Evolutionary conservation across 2,888 invertebrate species (phyloP), one percentile per base, ranked within the genome.

Genomic region (Dicyrtomina minuta): DNA sequence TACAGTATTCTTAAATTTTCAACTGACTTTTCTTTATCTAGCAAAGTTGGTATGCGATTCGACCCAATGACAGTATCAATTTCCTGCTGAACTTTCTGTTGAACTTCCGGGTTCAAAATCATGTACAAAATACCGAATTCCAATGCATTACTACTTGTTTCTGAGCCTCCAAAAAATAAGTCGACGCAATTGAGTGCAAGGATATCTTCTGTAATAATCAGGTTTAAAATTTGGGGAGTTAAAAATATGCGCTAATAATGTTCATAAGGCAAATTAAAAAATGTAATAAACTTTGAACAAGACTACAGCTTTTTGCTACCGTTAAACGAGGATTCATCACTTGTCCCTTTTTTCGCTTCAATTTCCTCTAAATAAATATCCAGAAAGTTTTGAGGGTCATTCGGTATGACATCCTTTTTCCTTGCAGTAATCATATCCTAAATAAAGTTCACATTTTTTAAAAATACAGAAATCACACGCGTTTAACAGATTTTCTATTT

Each of bases 41-140:
- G 2, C 15, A 59, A 20, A 5, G 43, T 26, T 10, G 70, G 70
- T 10, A 56, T 33, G 3, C 70, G 41, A 39, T n/a, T 51, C 1
- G 8, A 26, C 5, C 70, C 70, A 27, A 70, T 44, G 24, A 70
- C 66, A 20, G 33, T 41, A 22, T 70, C 70, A 33, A 70, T 60
- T 53, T 70, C 70, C 12, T 3, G 24, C 41, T 66, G 70, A 49
- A 70, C 51, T 41, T 53, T 58, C 22, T 59, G 20, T 27, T 66
- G 65, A 5, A 70, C 66, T 39, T 58, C 51, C 5, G 70, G 70
- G 33, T 70, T 44, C 20, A 66, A 44, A 10, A 66, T 58, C 66
- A 70, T 43, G 46, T 65, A 65, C 4, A 70, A 33, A 43, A 70
- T 51, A n/a, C 55, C 70, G 58, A 66, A 65, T 46, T 70, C 70